Evolutionary conservation across 2,888 invertebrate species (phyloP).

Genomic region (Bombylius discolor): DNA sequence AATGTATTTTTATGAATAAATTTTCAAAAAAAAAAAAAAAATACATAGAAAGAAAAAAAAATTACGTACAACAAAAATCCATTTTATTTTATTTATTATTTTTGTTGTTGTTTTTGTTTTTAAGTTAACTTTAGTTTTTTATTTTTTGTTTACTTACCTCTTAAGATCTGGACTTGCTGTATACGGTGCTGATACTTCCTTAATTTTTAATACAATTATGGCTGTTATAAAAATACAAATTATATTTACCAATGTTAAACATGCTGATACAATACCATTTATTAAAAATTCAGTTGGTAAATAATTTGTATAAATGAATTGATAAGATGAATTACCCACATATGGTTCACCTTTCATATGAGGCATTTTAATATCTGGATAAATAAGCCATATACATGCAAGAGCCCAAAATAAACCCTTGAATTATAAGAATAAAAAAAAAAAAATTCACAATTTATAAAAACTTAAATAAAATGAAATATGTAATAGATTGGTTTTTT

Average conservation of each 20-base stretch:
- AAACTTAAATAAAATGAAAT: too few species aligned
- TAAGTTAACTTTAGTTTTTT: too few species aligned
- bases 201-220: constrained; percentile 67
- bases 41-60: too few species aligned
- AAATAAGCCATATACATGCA: constrained; percentile 56
- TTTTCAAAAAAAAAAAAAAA: too few species aligned
- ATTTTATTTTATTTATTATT: too few species aligned
- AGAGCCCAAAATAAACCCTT: constrained; percentile 63
- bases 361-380: constrained; percentile 54
- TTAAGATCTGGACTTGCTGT: constrained; percentile 60
- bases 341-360: constrained; percentile 55
- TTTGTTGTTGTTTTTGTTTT: too few species aligned
- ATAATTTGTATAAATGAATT: constrained; percentile 57
- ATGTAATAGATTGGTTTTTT: too few species aligned
- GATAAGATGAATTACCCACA: constrained; percentile 48
- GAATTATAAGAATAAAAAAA: constrained; percentile 1
- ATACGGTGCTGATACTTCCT: constrained; percentile 71
- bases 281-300: constrained; percentile 63
- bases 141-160: constrained; percentile 33
- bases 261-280: constrained; percentile 66
- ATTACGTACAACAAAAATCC: too few species aligned
- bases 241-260: constrained; percentile 68
- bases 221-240: constrained; percentile 72
- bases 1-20: too few species aligned
- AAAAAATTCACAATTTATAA: too few species aligned